A percentile compares a stretch with the other conserved stretches of the same genome.
Conservation (phyloP, 2,888 invertebrate genomes). For the Drymonia ruficornis region DNA sequence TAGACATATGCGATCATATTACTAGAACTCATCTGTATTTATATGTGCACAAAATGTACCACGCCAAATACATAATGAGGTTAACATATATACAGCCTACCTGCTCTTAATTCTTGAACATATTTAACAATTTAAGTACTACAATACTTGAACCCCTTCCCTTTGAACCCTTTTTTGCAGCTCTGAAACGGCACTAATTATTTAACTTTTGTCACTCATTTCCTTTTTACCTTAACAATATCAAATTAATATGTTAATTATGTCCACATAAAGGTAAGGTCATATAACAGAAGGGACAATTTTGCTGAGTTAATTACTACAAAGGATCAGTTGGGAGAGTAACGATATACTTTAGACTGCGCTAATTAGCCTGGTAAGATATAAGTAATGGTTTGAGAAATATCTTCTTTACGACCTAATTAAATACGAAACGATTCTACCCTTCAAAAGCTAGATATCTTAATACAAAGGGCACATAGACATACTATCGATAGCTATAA, state of each 20-base stretch:
- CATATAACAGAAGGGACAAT: constrained; percentile 47
- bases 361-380: background rate
- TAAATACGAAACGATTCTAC: background rate
- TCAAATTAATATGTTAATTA: constrained; percentile 15
- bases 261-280: constrained; percentile 28
- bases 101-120: background rate
- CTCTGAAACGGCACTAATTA: background rate
- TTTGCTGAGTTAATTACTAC: constrained; percentile 54
- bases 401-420: background rate
- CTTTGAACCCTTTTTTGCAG: background rate
- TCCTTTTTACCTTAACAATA: background rate
- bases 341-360: background rate
- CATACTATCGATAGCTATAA: no score
- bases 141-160: background rate
- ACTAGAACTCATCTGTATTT: no score
- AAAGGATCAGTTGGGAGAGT: constrained; percentile 38
- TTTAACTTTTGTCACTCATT: constrained; percentile 5
- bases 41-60: no score
- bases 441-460: no score
- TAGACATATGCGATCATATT: no score
- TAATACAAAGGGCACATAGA: no score
- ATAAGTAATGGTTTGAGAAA: background rate
- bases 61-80: no score
- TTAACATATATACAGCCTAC: no score
- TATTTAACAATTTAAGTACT: background rate